These are phyloP conservation scores for Diarsia dahlii DNA, from an alignment of 2,888 invertebrate genomes.

Conservation along the genomic window DNA sequence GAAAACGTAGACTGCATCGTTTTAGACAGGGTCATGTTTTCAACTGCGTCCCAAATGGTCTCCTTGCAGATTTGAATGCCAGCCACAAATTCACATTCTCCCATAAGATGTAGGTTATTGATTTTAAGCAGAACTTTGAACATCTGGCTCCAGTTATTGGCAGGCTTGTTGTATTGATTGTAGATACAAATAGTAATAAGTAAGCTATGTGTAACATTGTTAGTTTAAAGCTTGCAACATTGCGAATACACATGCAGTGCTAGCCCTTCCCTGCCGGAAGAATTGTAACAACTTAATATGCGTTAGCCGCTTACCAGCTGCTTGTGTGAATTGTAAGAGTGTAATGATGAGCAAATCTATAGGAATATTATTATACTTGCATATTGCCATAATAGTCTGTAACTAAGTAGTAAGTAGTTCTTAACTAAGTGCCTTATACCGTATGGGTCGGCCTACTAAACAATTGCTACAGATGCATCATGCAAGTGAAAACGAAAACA, in stretches of 20 bases:
- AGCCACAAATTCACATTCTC: not conserved
- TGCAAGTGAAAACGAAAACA: not conserved
- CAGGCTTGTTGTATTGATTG: slow-evolving; percentile 22
- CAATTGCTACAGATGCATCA: not conserved
- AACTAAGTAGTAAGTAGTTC: too few species aligned
- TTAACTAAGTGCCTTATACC: not conserved
- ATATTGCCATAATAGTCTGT: not conserved
- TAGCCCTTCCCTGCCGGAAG: slow-evolving; percentile 55
- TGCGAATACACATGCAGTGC: slow-evolving; percentile 24
- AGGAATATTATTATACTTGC: slow-evolving; percentile 14
- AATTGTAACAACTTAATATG: slow-evolving; percentile 58
- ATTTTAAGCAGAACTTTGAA: slow-evolving; percentile 16
- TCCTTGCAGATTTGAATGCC: slow-evolving; percentile 1
- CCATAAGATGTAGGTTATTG: slow-evolving; percentile 5
- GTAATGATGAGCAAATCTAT: slow-evolving; percentile 12
- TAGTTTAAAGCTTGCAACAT: slow-evolving; percentile 48
- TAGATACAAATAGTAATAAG: slow-evolving; percentile 22
- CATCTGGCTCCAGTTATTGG: slow-evolving; percentile 13
- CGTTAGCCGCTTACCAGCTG: slow-evolving; percentile 27
- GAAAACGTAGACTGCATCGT: slow-evolving; percentile 4
- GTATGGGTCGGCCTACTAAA: not conserved
- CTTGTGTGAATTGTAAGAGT: slow-evolving; percentile 44
- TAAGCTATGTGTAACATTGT: slow-evolving; percentile 35
- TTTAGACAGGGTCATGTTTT: slow-evolving; percentile 8
- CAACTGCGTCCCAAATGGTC: slow-evolving; percentile 16